Evolutionary conservation across 1,140 invertebrate genomes (phyloP).

Genomic region (Zaprionus taronus): DNA sequence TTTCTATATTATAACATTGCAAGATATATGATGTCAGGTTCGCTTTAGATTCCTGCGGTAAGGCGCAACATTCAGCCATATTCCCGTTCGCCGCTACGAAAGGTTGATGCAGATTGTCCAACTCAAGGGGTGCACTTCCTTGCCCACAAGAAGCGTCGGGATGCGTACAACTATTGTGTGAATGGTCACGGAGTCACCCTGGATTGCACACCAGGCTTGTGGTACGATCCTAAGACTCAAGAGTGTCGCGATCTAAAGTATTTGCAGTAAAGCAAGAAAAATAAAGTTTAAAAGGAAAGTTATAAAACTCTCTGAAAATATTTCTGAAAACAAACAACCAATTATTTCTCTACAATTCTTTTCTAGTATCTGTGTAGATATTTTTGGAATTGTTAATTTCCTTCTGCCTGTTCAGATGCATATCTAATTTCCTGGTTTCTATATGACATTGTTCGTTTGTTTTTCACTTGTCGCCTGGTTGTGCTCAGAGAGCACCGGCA

Average conservation of each 20-base stretch:
- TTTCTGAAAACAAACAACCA: background rate
- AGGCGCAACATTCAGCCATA: slow-evolving; percentile 45
- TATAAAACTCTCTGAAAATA: background rate
- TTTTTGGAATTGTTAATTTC: slow-evolving; percentile 3
- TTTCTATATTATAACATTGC: background rate
- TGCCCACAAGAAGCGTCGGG: slow-evolving; percentile 52
- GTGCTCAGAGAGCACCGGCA: slow-evolving; percentile 26
- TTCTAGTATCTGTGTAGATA: background rate
- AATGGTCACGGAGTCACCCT: slow-evolving; percentile 65
- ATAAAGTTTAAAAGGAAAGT: background rate
- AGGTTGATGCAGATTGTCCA: slow-evolving; percentile 57
- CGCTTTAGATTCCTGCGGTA: slow-evolving; percentile 42
- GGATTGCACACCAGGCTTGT: slow-evolving; percentile 70
- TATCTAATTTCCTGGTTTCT: background rate
- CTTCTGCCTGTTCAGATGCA: background rate
- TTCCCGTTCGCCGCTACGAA: slow-evolving; percentile 29
- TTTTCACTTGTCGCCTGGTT: slow-evolving; percentile 37
- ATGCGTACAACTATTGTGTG: slow-evolving; percentile 70
- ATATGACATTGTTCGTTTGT: slow-evolving; percentile 1
- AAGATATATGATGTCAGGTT: background rate
- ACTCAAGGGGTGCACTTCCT: slow-evolving; percentile 55
- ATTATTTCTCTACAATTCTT: background rate
- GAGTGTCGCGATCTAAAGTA: slow-evolving; percentile 63
- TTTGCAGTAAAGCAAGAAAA: background rate
- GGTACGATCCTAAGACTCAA: slow-evolving; percentile 57